These are phyloP conservation scores for Macrochelys suwanniensis DNA, from an alignment of 2,797 vertebrate species.

Conservation along the genomic window DNA sequence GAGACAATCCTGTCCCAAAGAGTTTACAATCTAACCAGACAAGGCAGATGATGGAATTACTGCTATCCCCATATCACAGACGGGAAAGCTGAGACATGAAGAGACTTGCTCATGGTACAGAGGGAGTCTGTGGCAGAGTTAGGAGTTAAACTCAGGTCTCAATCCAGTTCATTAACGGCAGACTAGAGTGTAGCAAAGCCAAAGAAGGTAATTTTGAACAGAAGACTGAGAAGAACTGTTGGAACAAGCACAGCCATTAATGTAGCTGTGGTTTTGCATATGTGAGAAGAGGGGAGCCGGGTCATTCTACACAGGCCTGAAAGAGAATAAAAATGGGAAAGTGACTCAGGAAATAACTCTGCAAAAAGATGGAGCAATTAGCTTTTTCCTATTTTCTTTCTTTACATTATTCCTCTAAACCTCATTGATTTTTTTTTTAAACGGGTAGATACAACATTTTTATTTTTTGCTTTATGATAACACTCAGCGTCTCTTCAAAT, in stretches of 20 bases:
- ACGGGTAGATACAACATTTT: constrained; percentile 1
- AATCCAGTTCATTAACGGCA: constrained; percentile 35
- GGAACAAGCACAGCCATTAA: constrained; percentile 53
- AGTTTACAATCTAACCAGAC: constrained; percentile 52
- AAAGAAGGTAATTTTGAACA: constrained; percentile 56
- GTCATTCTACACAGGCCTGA: constrained; percentile 58
- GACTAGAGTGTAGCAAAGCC: constrained; percentile 40
- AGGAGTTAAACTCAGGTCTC: constrained; percentile 13
- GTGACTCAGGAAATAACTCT: constrained; percentile 68
- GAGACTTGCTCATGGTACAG: constrained; percentile 10
- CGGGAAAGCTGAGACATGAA: constrained; percentile 46
- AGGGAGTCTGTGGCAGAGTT: constrained; percentile 54
- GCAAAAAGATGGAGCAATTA: constrained; percentile 67
- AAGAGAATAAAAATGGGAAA: constrained; percentile 66
- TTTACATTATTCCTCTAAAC: constrained; percentile 55
- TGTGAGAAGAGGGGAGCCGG: constrained; percentile 57
- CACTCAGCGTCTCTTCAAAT: constrained; percentile 61
- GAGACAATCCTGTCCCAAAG: constrained; percentile 42
- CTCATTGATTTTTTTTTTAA: constrained; percentile 65
- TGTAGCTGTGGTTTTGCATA: constrained; percentile 65
- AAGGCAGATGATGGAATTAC: constrained; percentile 26
- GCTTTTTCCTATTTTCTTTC: constrained; percentile 64
- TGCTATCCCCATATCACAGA: constrained; percentile 14
- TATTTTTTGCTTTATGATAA: constrained; percentile 63
- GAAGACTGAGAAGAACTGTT: constrained; percentile 52